Percentiles rank a stretch among this genome's conserved stretches.
Evolutionary conservation across 2,888 invertebrate genomes (phyloP).

Genomic region (Dendrolimus houi): DNA sequence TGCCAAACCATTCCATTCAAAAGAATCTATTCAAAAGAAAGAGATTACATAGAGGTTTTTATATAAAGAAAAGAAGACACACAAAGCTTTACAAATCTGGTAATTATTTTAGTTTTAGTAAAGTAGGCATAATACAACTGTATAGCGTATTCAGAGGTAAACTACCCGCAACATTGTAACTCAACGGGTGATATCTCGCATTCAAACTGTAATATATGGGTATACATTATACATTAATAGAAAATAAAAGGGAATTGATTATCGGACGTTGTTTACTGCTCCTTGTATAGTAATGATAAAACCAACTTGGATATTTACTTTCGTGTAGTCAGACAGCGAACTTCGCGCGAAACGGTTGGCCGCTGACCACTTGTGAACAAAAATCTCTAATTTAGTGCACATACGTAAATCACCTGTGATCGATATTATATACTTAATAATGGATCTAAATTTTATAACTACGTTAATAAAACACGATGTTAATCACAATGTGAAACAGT

Average conservation of each 20-base stretch:
- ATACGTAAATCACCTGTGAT: constrained; percentile 5
- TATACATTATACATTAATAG: constrained; percentile 3
- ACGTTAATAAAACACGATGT: constrained; percentile 66
- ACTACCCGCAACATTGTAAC: too few relatives aligned
- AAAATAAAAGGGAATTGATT: constrained; percentile 28
- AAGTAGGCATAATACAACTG: too few relatives aligned
- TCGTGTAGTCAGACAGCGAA: constrained; percentile 33
- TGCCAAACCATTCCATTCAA: too few relatives aligned
- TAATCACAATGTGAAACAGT: constrained; percentile 69
- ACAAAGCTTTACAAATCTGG: too few relatives aligned
- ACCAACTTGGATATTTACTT: background rate
- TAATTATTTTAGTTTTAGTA: too few relatives aligned
- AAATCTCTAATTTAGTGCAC: too few relatives aligned
- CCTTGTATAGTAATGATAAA: background rate
- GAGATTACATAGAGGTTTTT: too few relatives aligned
- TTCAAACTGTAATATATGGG: too few relatives aligned
- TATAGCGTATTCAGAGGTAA: too few relatives aligned
- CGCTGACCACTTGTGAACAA: constrained; percentile 6
- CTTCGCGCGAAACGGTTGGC: constrained; percentile 30
- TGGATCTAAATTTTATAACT: constrained; percentile 65
- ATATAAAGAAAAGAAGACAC: too few relatives aligned
- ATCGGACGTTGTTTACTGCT: constrained; percentile 38
- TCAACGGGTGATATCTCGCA: too few relatives aligned
- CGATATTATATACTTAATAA: constrained; percentile 27
- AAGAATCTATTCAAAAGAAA: too few relatives aligned